Base-by-base conservation (phyloP, 2,888 invertebrate species). In the Desoria tigrina region DNA sequence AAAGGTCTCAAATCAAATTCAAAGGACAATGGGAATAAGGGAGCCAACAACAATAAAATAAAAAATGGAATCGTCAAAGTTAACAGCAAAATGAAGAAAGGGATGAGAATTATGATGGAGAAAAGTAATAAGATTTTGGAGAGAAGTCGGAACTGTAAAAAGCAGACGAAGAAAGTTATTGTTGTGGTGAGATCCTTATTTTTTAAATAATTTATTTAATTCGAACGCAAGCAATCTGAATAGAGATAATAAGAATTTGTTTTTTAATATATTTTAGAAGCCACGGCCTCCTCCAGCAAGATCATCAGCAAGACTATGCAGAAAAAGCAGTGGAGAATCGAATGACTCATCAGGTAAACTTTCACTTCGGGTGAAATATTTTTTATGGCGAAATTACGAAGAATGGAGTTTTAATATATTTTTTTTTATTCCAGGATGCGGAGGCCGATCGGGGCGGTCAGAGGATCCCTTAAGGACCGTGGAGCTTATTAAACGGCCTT, bases 401-500 rank as follows among this genome's bases (percentile, higher is more conserved):
- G n/a, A n/a, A n/a, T n/a, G n/a, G 28, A 55, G 18, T 26, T 4
- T 11, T 55, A 32, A 28, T 9, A 9, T 9, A 6, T 55, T 6
- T 27, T 28, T 55, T 55, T 55, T n/a, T 32, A 11, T 18, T 2
- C 27, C 11, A 32, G 32, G 23, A n/a, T n/a, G n/a, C 9, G 16
- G 3, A 51, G 23, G 51, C 4, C 6, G 45, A 16, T 45, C 45
- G 9, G 18, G 16, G 6, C 45, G 45, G 16, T 45, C 63, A 21
- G 69, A 65, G 16, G 57, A 53, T 2, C 69, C 69, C 14, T 56
- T 69, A 18, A 53, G 71, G 37, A 71, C 71, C 2, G 71, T 71
- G 2, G 71, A 71, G 55, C 32, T 71, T 7, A 71, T 71, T 14
- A 71, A 68, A 42, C 61, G 68, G 21, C 71, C 71, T 1, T 32